Base-by-base conservation (phyloP, 2,113 vertebrate species). In the Phyllostomus discolor region DNA sequence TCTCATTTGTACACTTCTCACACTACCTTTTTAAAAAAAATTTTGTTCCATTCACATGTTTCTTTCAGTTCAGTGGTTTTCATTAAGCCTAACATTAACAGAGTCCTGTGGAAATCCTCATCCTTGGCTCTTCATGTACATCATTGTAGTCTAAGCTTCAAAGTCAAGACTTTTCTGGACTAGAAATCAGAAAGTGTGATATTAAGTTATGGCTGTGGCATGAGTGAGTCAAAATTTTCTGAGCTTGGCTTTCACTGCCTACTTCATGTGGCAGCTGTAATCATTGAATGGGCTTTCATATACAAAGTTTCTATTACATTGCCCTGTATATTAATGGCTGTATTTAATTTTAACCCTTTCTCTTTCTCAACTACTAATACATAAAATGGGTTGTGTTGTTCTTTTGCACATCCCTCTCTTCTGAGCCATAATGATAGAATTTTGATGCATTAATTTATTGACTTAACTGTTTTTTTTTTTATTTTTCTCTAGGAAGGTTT, bases 261-360 rank as follows among this genome's bases (percentile, higher is more conserved):
- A 35, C 14, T 22, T 87, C 28, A 22, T 86, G 26, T 78, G 54
- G 43, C 19, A 52, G 31, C 46, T 69, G 14, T 52, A 72, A 59
- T 88, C 57, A 87, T 64, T n/a, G 35, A 91, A 82, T 54, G 52
- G 43, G 3, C 6, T 96, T 94, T 80, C 64, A 80, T 70, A 93
- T 35, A 52, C 50, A 86, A 87, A 76, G n/a, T 79, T 93, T 62
- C 64, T 89, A 46, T 69, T 72, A 59, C 7, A 38, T 48, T 72
- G 46, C 24, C 46, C 87, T 41, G 8, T 28, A 66, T 52, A 96
- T n/a, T 48, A 79, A 90, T 57, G 67, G 41, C 31, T 93, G n/a
- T 38, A 43, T 92, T 95, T 91, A 94, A 97, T 57, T 94, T 96
- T 84, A 92, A 76, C 59, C 66, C 76, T 7, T 88, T 91, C 12